phyloP scores from a whole-genome alignment of 2,113 vertebrate genomes.

The Vicugna pacos region DNA sequence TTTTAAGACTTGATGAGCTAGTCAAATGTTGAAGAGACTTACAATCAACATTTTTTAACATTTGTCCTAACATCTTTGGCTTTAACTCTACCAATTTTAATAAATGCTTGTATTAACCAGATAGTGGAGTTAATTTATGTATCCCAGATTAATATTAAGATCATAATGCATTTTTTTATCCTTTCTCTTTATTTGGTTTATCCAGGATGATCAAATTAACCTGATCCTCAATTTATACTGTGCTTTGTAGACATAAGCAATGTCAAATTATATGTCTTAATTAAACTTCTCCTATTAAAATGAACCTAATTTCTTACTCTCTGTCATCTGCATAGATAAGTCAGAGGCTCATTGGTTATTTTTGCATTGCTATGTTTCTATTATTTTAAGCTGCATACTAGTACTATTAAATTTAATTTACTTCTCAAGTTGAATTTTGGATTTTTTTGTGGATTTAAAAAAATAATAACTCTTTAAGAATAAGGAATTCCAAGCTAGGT shows the following conservation, averaged over 20 bases:
- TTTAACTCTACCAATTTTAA: conserved; percentile 33
- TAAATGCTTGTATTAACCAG: not conserved
- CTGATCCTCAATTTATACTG: conserved; percentile 43
- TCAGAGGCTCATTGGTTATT: not conserved
- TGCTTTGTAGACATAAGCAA: conserved; percentile 51
- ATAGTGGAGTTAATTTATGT: conserved; percentile 34
- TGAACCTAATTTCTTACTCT: not conserved
- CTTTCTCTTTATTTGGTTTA: not conserved
- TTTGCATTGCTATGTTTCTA: not conserved
- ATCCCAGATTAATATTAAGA: conserved; percentile 12
- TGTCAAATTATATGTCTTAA: conserved; percentile 62
- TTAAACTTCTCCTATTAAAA: conserved; percentile 57
- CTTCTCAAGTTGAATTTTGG: not conserved
- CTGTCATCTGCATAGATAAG: not conserved
- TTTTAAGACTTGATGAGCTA: no score
- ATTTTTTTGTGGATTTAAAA: not conserved
- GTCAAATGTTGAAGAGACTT: no score
- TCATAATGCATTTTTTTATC: conserved; percentile 1
- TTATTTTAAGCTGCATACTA: not conserved
- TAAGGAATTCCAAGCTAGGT: not conserved
- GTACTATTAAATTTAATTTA: not conserved
- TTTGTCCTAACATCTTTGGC: not conserved
- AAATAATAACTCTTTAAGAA: not conserved
- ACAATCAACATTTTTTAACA: no score
- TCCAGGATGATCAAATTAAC: conserved; percentile 47